Base-by-base conservation (phyloP, 1,140 invertebrate species). In the Colletes latitarsis region DNA sequence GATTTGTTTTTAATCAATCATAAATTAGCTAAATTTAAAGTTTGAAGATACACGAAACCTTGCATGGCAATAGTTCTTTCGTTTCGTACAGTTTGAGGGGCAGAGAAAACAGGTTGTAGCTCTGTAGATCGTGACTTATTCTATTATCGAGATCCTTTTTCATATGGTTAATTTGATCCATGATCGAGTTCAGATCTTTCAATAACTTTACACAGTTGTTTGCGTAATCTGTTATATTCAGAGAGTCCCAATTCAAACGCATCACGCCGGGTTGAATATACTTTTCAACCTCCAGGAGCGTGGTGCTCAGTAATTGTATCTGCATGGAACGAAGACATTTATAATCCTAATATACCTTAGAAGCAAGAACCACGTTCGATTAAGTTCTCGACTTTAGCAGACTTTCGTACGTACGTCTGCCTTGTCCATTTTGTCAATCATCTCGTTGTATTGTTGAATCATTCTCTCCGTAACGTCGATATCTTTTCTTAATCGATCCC, bases 191-290 rank as follows among this genome's bases (percentile, higher is more conserved):
- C 72, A 97, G 93, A 85, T 95, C 95, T 46, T 94, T 94, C 15
- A 95, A 76, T 73, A 94, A 90, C 60, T 91, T 90, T 64, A 91
- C 89, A 86, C 96, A 96, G 39, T 93, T 93, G 0, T 92, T 82
- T 15, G 95, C 94, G 89, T 96, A 98, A 70, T 98, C 96, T 53
- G 93, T 93, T 63, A 98, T 97, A 15, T 96, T 96, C 4, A 98
- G 93, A 0, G 97, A 97, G 79, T 95, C 96, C 97, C 97, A 98
- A 72, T 96, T 97, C 46, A 98, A 95, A 46, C 97, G 94, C 8
- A 95, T 96, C 0, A 97, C 90, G 9, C 97, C 97, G 41, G 97
- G 96, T 76, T 96, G 95, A 70, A 98, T 96, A 60, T 96, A 94
- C 39, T 96, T 94, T 87, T 98, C 96, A 62, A 97, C 94, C 57